phyloP scores from a whole-genome alignment of 2,113 vertebrate genomes.

The Clarias batrachus region DNA sequence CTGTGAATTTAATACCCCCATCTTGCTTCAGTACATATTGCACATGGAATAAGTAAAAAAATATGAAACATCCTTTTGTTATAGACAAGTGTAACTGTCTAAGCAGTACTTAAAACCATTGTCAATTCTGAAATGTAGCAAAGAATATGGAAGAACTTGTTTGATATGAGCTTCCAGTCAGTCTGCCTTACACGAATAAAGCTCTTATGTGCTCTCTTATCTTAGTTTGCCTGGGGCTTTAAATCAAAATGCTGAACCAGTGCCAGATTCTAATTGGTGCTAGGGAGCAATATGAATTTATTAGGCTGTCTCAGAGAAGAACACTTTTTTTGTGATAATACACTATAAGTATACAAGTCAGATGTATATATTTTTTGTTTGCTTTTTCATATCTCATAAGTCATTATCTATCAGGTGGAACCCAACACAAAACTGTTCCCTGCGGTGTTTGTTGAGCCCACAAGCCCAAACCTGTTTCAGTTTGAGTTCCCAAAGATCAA shows the following conservation, averaged over 20 bases:
- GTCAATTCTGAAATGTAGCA: neutral
- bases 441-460: slow-evolving; percentile 88
- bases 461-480: slow-evolving; percentile 88
- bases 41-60: neutral
- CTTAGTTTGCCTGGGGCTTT: slow-evolving; percentile 16
- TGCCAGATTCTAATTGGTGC: slow-evolving; percentile 33
- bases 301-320: neutral
- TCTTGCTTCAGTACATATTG: neutral
- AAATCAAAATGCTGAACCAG: slow-evolving; percentile 46
- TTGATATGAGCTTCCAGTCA: neutral
- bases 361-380: neutral
- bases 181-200: slow-evolving; percentile 13
- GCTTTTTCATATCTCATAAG: slow-evolving; percentile 21
- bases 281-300: slow-evolving; percentile 37
- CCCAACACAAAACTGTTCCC: slow-evolving; percentile 94
- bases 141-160: neutral
- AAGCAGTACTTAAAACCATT: neutral
- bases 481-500: slow-evolving; percentile 94
- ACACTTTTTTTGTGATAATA: neutral
- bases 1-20: neutral
- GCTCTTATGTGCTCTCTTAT: slow-evolving; percentile 28
- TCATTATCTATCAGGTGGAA: slow-evolving; percentile 79
- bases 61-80: neutral
- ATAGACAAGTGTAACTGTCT: neutral
- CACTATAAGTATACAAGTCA: neutral